phyloP scores from a whole-genome alignment of 2,797 vertebrate genomes.

The Acridotheres tristis region DNA sequence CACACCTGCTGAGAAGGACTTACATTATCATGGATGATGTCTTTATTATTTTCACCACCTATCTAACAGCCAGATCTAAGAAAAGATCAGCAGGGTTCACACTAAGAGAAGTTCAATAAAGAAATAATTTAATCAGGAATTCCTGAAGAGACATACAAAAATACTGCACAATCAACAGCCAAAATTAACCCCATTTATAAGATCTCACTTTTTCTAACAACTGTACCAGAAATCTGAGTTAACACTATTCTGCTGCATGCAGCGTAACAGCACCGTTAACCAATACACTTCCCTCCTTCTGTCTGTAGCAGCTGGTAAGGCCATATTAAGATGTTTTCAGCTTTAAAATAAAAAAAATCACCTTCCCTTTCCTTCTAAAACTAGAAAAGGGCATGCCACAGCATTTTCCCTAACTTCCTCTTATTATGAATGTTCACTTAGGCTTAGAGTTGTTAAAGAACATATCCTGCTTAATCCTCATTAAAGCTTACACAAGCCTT shows the following conservation, averaged over 20 bases:
- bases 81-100: not conserved
- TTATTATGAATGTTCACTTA: not conserved
- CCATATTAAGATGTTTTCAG: slow-evolving; percentile 33
- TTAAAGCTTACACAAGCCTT: not conserved
- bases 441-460: not conserved
- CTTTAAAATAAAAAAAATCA: not conserved
- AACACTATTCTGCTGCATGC: not conserved
- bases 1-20: not conserved
- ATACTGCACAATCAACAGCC: not conserved
- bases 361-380: not conserved
- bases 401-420: not conserved
- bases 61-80: not conserved
- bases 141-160: not conserved
- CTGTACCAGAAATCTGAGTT: slow-evolving; percentile 12
- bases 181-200: slow-evolving; percentile 7
- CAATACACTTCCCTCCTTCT: not conserved
- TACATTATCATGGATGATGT: not conserved
- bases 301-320: slow-evolving; percentile 27
- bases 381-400: not conserved
- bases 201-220: not conserved
- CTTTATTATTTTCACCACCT: not conserved
- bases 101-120: slow-evolving; percentile 6
- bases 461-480: not conserved
- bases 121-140: not conserved
- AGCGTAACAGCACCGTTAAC: slow-evolving; percentile 9